Percentiles rank a stretch among this genome's conserved stretches.
phyloP scores from a whole-genome alignment of 2,113 vertebrate genomes.

The Chlorocebus sabaeus region DNA sequence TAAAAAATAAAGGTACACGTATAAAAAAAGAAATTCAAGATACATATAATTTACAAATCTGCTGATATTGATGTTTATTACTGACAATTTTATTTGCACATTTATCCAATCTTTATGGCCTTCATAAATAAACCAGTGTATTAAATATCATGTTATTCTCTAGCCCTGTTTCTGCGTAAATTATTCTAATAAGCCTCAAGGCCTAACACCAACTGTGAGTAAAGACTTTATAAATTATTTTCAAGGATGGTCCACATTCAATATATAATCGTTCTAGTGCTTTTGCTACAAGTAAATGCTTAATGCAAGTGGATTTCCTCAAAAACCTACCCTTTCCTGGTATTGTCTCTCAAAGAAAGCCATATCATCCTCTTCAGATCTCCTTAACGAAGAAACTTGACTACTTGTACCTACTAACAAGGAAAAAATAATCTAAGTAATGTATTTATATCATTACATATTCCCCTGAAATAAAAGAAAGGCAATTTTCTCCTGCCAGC shows the following conservation, averaged over 20 bases:
- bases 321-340: constrained; percentile 82
- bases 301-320: not conserved
- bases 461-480: not conserved
- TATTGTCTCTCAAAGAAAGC: constrained; percentile 85
- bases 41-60: constrained; percentile 15
- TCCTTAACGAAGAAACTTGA: constrained; percentile 74
- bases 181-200: not conserved
- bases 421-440: constrained; percentile 5
- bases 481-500: not conserved
- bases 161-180: constrained; percentile 37
- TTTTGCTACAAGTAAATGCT: constrained; percentile 20
- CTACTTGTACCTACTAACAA: constrained; percentile 72
- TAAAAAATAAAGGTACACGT: not conserved
- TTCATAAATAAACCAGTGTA: not conserved
- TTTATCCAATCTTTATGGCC: not conserved
- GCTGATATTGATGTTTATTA: not conserved
- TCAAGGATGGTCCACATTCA: not conserved
- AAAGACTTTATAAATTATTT: constrained; percentile 3
- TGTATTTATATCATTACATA: not conserved
- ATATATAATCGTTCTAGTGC: not conserved
- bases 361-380: constrained; percentile 83
- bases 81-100: not conserved
- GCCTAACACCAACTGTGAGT: not conserved
- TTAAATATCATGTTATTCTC: not conserved
- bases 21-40: not conserved